Evolutionary conservation across 2,888 invertebrate species (phyloP).

Genomic region (Sminthurinus aureus): DNA sequence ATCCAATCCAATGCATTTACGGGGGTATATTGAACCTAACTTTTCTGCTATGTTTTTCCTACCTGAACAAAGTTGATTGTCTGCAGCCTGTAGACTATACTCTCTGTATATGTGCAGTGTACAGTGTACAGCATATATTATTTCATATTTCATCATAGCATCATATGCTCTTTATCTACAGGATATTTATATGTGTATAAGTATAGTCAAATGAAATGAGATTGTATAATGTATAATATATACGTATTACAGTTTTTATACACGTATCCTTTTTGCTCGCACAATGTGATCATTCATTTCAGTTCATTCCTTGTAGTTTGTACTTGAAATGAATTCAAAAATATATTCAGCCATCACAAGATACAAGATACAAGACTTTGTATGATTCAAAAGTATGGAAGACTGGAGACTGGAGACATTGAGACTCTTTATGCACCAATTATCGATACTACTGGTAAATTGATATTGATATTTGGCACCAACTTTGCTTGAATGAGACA

Average conservation of each 20-base stretch:
- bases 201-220: neutral
- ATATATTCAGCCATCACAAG: too few species aligned
- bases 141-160: neutral
- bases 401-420: too few species aligned
- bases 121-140: too few species aligned
- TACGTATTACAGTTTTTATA: neutral
- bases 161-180: constrained; percentile 3
- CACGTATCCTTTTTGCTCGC: neutral
- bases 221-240: too few species aligned
- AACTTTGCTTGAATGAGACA: too few species aligned
- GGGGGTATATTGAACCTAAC: constrained; percentile 34
- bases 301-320: neutral
- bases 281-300: neutral
- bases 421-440: too few species aligned
- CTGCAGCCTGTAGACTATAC: neutral
- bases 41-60: neutral
- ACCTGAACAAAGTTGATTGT: neutral
- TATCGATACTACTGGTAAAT: too few species aligned
- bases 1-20: neutral
- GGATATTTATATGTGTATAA: too few species aligned
- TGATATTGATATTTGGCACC: too few species aligned
- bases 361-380: too few species aligned
- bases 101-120: too few species aligned
- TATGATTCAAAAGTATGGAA: too few species aligned
- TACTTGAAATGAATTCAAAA: neutral